Conservation (phyloP, 2,113 vertebrate genomes). For the Tragelaphus imberbis region DNA sequence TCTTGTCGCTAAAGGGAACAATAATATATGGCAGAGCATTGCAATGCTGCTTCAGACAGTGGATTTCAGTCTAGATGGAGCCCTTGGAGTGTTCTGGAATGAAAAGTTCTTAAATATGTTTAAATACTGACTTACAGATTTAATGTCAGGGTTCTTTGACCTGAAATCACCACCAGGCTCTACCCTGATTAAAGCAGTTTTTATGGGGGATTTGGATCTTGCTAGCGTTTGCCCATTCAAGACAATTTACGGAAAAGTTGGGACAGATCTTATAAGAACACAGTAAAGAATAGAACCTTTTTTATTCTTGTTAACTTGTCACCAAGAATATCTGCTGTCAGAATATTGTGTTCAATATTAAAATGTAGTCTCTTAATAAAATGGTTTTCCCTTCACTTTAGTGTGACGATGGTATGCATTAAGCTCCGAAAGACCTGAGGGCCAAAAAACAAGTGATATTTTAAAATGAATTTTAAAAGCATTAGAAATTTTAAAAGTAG, state of each 20-base stretch:
- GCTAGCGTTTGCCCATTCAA: background rate
- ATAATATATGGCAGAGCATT: background rate
- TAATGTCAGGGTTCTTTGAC: background rate
- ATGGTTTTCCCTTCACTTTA: conserved; percentile 70
- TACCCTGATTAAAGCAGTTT: background rate
- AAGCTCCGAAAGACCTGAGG: conserved; percentile 46
- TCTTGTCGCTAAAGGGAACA: background rate
- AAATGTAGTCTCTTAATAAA: conserved; percentile 71
- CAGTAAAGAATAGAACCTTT: conserved; percentile 67
- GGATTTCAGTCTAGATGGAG: background rate
- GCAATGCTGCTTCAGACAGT: background rate
- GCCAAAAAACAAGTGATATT: conserved; percentile 61
- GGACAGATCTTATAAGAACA: conserved; percentile 69
- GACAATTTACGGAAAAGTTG: conserved; percentile 58
- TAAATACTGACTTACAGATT: background rate
- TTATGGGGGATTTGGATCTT: background rate
- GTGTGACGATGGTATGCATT: conserved; percentile 58
- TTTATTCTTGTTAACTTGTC: conserved; percentile 64
- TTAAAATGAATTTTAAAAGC: conserved; percentile 74
- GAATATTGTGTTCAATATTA: conserved; percentile 70
- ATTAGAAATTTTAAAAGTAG: conserved; percentile 54
- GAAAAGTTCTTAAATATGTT: background rate
- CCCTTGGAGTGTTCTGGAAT: background rate
- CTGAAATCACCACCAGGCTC: background rate
- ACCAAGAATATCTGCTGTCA: conserved; percentile 73